Conservation (phyloP, 2,797 vertebrate genomes). For the Syngnathus acus region DNA sequence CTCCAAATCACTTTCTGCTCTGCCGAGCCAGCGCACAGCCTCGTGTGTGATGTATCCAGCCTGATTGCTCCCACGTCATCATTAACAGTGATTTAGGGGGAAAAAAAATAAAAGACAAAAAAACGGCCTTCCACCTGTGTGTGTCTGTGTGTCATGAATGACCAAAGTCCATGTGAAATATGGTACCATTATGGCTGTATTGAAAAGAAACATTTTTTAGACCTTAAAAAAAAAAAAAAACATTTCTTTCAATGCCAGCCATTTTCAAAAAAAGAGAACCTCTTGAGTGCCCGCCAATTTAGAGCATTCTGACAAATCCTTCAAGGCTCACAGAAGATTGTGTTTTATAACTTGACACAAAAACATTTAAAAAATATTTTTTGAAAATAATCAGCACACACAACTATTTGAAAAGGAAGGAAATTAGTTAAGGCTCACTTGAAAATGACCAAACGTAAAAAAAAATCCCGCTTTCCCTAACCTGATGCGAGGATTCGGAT, state of each 20-base stretch:
- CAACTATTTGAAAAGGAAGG: slow-evolving; percentile 39
- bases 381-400: no score
- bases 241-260: no score
- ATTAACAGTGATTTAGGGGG: slow-evolving; percentile 18
- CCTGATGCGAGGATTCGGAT: slow-evolving; percentile 66
- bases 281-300: no score
- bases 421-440: slow-evolving; percentile 58
- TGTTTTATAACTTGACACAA: no score
- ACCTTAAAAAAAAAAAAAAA: no score
- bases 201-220: no score
- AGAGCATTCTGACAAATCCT: no score
- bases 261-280: no score
- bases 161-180: no score
- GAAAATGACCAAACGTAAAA: slow-evolving; percentile 53
- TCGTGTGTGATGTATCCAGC: slow-evolving; percentile 56
- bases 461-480: slow-evolving; percentile 52
- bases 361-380: no score
- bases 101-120: not conserved
- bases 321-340: no score
- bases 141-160: not conserved
- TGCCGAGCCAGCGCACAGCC: slow-evolving; percentile 43
- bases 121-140: slow-evolving; percentile 21
- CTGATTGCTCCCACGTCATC: slow-evolving; percentile 42
- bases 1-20: slow-evolving; percentile 55
- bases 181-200: no score